Percentiles rank a stretch among this genome's conserved stretches.
Evolutionary conservation across 2,888 invertebrate species (phyloP).

Genomic region (Temnothorax ravouxi): DNA sequence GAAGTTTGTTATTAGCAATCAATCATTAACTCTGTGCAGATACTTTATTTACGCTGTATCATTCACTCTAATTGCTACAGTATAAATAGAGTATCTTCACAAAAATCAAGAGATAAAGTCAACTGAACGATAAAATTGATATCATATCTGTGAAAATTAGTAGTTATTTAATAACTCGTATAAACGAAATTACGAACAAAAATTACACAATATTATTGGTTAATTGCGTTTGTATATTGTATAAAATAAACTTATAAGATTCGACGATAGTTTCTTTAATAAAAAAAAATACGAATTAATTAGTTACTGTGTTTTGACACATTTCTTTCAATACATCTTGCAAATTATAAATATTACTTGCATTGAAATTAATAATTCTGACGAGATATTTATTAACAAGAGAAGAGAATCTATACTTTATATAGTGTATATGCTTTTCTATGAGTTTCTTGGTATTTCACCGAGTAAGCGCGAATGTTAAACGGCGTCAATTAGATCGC

Average conservation of each 20-base stretch:
- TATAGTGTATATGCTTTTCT: neutral
- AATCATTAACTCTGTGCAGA: neutral
- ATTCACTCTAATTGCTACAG: neutral
- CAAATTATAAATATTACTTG: neutral
- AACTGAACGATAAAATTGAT: neutral
- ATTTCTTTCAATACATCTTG: neutral
- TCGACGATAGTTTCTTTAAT: neutral
- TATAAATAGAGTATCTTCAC: neutral
- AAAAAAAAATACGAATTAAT: too few species aligned
- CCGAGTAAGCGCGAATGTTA: neutral
- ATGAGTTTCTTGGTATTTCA: neutral
- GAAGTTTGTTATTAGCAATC: neutral
- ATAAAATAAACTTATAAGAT: neutral
- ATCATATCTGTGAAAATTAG: neutral
- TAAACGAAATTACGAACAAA: neutral
- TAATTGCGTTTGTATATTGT: neutral
- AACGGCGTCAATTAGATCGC: slow-evolving; percentile 34
- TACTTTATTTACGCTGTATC: neutral
- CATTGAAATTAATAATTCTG: neutral
- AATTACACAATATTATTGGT: neutral
- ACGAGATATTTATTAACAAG: neutral
- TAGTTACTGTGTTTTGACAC: neutral
- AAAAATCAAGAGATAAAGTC: neutral
- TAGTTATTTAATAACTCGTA: neutral
- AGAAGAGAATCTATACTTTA: neutral